phyloP scores from a whole-genome alignment of 2,888 invertebrate species.

The Eupsilia transversa region DNA sequence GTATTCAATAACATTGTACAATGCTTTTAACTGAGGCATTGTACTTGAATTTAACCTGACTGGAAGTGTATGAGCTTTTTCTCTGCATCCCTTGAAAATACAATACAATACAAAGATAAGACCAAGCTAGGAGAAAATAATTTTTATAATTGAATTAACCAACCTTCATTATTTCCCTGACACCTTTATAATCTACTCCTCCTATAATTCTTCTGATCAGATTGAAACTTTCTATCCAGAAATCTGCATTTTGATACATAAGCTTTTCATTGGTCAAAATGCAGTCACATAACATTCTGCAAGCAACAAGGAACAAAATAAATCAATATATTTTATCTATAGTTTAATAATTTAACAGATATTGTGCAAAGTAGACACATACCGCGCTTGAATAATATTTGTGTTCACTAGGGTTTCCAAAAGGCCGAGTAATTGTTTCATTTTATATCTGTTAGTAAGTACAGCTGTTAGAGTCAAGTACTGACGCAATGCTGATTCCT shows the following conservation, averaged over 20 bases:
- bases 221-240: conserved; percentile 97
- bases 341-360: background rate
- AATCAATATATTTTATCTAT: conserved; percentile 7
- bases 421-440: conserved; percentile 94
- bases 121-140: background rate
- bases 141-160: conserved; percentile 45
- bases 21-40: conserved; percentile 94
- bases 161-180: conserved; percentile 97
- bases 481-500: conserved; percentile 94
- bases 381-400: conserved; percentile 94
- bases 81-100: conserved; percentile 93
- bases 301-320: conserved; percentile 62
- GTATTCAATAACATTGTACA: conserved; percentile 95
- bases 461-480: conserved; percentile 94
- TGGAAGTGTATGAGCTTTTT: conserved; percentile 96
- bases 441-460: conserved; percentile 93
- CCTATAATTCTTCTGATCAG: conserved; percentile 96
- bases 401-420: conserved; percentile 94
- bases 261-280: conserved; percentile 96
- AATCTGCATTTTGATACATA: conserved; percentile 94
- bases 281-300: conserved; percentile 96
- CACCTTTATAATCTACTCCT: conserved; percentile 98
- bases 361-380: conserved; percentile 58
- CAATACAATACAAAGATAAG: background rate
- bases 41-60: conserved; percentile 94